Percentiles rank a stretch among this genome's conserved stretches.
phyloP scores from a whole-genome alignment of 2,888 invertebrate genomes.

The Oscheius sp. region DNA sequence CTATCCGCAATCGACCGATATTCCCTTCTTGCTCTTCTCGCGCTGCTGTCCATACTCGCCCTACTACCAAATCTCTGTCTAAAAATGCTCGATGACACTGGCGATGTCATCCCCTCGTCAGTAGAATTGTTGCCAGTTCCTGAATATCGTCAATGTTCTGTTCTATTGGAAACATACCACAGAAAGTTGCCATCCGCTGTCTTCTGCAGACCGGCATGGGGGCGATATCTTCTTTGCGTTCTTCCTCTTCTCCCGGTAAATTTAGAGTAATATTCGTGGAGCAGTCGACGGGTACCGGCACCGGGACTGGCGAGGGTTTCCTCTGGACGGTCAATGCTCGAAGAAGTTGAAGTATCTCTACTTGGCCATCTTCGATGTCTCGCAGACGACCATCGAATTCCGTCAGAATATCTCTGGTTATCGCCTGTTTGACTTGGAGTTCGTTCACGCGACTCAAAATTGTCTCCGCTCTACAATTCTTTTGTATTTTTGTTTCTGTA shows the following conservation, averaged over 20 bases:
- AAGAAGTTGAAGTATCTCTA: conserved; percentile 50
- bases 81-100: not conserved
- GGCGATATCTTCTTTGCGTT: conserved; percentile 2
- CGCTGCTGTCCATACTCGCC: too few species aligned
- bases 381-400: conserved; percentile 63
- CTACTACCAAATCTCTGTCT: not conserved
- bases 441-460: conserved; percentile 75
- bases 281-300: conserved; percentile 10
- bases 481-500: conserved; percentile 40
- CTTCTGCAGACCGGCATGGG: conserved; percentile 39
- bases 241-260: not conserved
- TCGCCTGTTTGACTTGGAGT: conserved; percentile 69
- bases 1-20: too few species aligned
- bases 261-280: conserved; percentile 28
- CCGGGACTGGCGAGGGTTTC: conserved; percentile 15
- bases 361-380: conserved; percentile 62
- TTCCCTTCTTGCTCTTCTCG: too few species aligned
- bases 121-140: not conserved
- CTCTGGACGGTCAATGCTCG: conserved; percentile 38
- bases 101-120: conserved; percentile 31
- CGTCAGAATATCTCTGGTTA: conserved; percentile 55
- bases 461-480: conserved; percentile 70
- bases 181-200: conserved; percentile 47
- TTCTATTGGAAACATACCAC: conserved; percentile 29
- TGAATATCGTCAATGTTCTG: not conserved